Evolutionary conservation across 2,888 invertebrate species (phyloP).

Genomic region (Smittia aterrima): DNA sequence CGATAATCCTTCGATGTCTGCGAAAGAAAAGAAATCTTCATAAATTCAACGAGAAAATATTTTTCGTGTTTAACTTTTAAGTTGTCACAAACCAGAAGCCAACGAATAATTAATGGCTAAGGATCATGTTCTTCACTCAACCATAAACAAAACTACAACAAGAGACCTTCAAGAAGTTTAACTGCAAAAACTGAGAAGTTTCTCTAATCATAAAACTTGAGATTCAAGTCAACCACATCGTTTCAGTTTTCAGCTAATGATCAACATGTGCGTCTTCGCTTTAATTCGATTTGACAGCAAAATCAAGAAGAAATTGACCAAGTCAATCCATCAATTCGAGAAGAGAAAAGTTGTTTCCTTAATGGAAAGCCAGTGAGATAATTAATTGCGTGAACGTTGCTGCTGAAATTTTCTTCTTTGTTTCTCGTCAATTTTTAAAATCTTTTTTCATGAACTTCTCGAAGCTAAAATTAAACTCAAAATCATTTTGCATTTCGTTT

Average conservation of each 20-base stretch:
- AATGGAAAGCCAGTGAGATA: not conserved
- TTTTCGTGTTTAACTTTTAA: not conserved
- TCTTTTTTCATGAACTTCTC: too few relatives aligned
- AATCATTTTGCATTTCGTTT: too few relatives aligned
- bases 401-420: not conserved
- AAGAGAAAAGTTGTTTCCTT: not conserved
- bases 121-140: not conserved
- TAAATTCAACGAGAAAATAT: not conserved
- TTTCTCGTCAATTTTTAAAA: too few relatives aligned
- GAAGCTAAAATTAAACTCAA: too few relatives aligned
- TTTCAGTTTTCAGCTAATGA: not conserved
- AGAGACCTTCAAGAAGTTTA: not conserved
- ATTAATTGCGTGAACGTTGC: not conserved
- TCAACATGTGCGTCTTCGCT: not conserved
- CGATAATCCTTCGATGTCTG: slow-evolving; percentile 55
- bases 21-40: slow-evolving; percentile 43
- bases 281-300: too few relatives aligned
- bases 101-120: not conserved
- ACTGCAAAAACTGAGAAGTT: not conserved
- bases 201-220: not conserved
- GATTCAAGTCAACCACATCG: not conserved
- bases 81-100: not conserved
- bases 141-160: slow-evolving; percentile 3
- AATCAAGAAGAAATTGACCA: not conserved
- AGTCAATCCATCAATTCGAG: not conserved